Evolutionary conservation across 37 sponge, comb jelly and placozoan genomes (phyloP), one percentile per base, ranked within the genome.

Genomic region (Lycopodina hypogea): DNA sequence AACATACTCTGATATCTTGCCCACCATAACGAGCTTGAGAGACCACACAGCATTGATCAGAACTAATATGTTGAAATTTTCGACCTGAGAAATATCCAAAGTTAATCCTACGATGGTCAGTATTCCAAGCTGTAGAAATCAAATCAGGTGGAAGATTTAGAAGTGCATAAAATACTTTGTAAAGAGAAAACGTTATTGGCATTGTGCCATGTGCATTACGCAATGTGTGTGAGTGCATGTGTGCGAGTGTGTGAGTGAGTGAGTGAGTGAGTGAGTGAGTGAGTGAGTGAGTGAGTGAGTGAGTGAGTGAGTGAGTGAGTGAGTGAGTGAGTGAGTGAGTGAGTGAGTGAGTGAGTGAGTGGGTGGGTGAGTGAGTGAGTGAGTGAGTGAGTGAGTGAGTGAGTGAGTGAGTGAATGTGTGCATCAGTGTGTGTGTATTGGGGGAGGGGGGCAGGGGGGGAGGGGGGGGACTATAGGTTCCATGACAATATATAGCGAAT

Each of bases 21-120:
- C 77, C n/a, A 89, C 30, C 33, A 67, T 59, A 28, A 93, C 28
- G 41, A 93, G 68, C 33, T 83, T 72, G 33, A 89, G 36, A 38
- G 84, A 80, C 69, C 94, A 60, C 38, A 82, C 61, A 21, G 90
- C 87, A 40, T 86, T 86, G 33, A 86, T 53, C 23, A 80, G 8
- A 19, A 56, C 58, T 30, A 60, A 74, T 68, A 86, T 21, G 3
- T 67, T 29, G 3, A 75, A 12, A 0, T 34, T 32, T 18, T 7
- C 23, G 39, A 64, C 23, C 0, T 12, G 2, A 21, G 57, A 9
- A 0, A 76, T 41, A 26, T 67, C 53, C 39, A 50, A 70, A 19
- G 74, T 1, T 52, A 86, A 8, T 34, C 42, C 72, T 28, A 85
- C 1, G 36, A 85, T 40, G 51, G 52, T 78, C 40, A 85, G 37